Evolutionary conservation across 2,113 vertebrate species (phyloP), one percentile per base, ranked within the genome.

Genomic region (Miniopterus natalensis): DNA sequence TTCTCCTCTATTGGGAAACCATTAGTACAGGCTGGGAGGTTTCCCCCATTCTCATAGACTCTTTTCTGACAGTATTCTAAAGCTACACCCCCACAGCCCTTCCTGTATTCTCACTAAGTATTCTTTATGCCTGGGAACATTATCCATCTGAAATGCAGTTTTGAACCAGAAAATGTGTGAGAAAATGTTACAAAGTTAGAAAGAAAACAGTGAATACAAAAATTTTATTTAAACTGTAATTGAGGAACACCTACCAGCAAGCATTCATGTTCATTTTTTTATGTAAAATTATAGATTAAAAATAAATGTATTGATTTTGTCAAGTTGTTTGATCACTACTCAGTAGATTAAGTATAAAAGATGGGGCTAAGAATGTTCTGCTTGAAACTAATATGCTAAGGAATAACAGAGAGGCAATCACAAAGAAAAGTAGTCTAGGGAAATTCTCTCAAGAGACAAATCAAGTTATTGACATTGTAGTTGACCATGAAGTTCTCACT

Each of bases 231-330:
- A 74, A 79, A 86, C 20, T 88, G 15, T 63, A 45, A 63, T 59
- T 11, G 8, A 75, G 55, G 31, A 79, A 8, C 5, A 29, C 25
- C 75, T 83, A 31, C 14, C 20, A 63, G 84, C 3, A 70, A 83
- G 11, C 14, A 87, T 86, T 42, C 20, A 27, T 92, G 36, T 63
- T 94, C 23, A 29, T 70, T 93, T 17, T 47, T 79, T 88, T 73
- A 31, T 79, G 29, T 80, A 74, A 92, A 91, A 70, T 85, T 81
- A 51, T 15, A 73, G 9, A 70, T 78, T 94, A 86, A 83, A 96
- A 78, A 88, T 70, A 89, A 84, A 79, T 68, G 12, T n/a, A 81
- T 47, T 59, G 45, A 90, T 78, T 94, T 93, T 78, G 45, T 80
- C 71, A 68, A 71, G 27, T 80, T 81, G 9, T 84, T 92, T 90